Evolutionary conservation across 2,888 invertebrate species (phyloP).

Genomic region (Plebejus argus): DNA sequence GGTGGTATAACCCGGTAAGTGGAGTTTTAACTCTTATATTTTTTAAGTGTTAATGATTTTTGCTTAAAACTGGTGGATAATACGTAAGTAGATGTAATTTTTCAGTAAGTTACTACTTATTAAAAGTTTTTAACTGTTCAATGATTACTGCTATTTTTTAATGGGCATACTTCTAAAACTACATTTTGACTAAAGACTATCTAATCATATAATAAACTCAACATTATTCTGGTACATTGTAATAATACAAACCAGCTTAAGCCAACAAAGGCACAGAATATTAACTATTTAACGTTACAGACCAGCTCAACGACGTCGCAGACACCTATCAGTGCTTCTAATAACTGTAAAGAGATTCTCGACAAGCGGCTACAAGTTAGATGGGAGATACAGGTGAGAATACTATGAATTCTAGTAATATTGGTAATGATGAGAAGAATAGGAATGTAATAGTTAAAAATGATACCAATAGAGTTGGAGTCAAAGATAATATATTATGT

Average conservation of each 20-base stretch:
- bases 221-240: no score
- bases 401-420: background rate
- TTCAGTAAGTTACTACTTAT: no score
- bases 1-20: slow-evolving; percentile 97
- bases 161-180: no score
- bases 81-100: background rate
- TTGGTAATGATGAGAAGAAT: background rate
- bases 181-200: no score
- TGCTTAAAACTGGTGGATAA: background rate
- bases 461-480: background rate
- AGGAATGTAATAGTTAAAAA: background rate
- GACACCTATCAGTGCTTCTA: slow-evolving; percentile 76
- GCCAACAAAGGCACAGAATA: background rate
- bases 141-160: no score
- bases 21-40: slow-evolving; percentile 43
- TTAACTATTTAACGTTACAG: slow-evolving; percentile 69
- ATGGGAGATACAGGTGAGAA: slow-evolving; percentile 87
- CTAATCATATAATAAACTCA: no score
- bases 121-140: no score
- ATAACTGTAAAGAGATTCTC: slow-evolving; percentile 92
- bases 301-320: slow-evolving; percentile 89
- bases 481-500: background rate
- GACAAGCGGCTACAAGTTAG: slow-evolving; percentile 91
- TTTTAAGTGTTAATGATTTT: background rate
- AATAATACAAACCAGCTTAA: background rate